These are phyloP conservation scores for Dryococelus australis DNA, from an alignment of 2,888 invertebrate genomes.

Conservation along the genomic window DNA sequence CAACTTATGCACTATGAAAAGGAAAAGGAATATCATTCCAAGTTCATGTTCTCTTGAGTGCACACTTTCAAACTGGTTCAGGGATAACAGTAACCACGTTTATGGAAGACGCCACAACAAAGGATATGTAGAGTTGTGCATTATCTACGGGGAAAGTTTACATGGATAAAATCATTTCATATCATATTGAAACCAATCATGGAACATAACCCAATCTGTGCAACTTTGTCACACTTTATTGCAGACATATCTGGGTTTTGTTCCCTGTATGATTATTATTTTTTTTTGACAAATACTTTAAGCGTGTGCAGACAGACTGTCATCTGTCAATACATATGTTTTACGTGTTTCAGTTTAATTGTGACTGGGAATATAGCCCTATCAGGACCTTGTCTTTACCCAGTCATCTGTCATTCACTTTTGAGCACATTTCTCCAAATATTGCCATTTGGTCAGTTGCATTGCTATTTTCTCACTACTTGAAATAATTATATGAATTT, in stretches of 20 bases:
- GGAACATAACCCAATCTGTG: neutral
- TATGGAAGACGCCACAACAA: conserved; percentile 8
- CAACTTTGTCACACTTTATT: neutral
- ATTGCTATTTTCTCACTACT: neutral
- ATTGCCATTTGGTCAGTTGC: neutral
- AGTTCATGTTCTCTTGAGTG: neutral
- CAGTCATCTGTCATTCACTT: neutral
- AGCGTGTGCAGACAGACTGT: neutral
- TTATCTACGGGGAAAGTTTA: neutral
- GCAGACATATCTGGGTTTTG: neutral
- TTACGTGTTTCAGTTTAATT: neutral
- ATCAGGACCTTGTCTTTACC: neutral
- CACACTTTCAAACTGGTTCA: neutral
- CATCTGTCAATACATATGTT: no score
- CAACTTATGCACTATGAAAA: neutral
- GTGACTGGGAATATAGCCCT: neutral
- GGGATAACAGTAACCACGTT: neutral
- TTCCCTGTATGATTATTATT: neutral
- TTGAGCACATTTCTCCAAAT: neutral
- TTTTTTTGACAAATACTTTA: neutral
- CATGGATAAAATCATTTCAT: neutral
- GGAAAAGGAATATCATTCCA: neutral
- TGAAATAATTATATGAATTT: neutral
- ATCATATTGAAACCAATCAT: neutral
- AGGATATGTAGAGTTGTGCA: neutral